Evolutionary conservation across 2,797 vertebrate species (phyloP).

Genomic region (Rhinatrema bivittatum): DNA sequence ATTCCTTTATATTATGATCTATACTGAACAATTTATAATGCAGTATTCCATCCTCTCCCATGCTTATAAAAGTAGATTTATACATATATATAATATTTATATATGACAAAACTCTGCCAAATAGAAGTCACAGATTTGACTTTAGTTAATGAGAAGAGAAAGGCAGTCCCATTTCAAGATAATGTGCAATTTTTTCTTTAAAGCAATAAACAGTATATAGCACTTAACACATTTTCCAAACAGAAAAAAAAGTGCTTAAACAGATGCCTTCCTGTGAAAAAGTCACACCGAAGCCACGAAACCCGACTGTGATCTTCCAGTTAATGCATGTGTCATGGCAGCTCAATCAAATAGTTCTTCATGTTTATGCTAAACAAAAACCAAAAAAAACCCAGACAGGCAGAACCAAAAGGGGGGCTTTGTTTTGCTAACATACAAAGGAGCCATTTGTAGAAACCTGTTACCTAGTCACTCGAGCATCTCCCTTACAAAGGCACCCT

Average conservation of each 20-base stretch:
- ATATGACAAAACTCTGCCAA: slow-evolving; percentile 48
- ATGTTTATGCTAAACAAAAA: too few species aligned
- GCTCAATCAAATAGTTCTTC: slow-evolving; percentile 24
- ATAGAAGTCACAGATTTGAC: slow-evolving; percentile 42
- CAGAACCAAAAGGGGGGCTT: too few species aligned
- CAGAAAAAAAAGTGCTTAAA: slow-evolving; percentile 37
- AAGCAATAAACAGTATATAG: slow-evolving; percentile 64
- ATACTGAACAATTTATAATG: slow-evolving; percentile 43
- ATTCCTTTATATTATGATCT: slow-evolving; percentile 53
- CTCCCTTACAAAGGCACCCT: too few species aligned
- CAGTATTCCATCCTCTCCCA: slow-evolving; percentile 45
- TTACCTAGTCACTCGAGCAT: too few species aligned
- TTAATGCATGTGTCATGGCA: slow-evolving; percentile 29
- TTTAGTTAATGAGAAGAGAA: slow-evolving; percentile 27
- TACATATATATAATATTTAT: slow-evolving; percentile 58
- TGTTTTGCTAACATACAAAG: too few species aligned
- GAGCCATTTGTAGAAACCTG: too few species aligned
- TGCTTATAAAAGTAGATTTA: slow-evolving; percentile 67
- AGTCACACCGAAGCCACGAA: slow-evolving; percentile 27
- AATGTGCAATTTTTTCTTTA: slow-evolving; percentile 60
- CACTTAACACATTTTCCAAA: slow-evolving; percentile 47
- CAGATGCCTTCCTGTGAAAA: slow-evolving; percentile 43
- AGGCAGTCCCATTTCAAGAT: slow-evolving; percentile 48
- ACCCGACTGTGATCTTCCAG: slow-evolving; percentile 29
- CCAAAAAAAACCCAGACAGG: too few species aligned